Conservation (phyloP, 2,113 vertebrate species). For the Brachyhypopomus occidentalis region DNA sequence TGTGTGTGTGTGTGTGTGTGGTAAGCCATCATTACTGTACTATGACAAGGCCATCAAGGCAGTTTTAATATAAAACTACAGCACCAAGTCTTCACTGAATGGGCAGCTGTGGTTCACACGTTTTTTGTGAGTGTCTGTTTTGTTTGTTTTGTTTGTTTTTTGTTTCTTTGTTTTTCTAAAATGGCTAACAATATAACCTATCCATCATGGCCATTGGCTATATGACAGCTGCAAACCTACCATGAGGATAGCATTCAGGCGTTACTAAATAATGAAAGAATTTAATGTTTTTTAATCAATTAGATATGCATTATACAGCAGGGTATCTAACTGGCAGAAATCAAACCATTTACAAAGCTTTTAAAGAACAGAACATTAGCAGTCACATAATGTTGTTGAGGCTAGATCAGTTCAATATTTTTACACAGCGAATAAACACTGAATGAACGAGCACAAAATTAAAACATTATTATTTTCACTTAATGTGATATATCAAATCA, state of each 20-base stretch:
- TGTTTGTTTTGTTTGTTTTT: too few species aligned
- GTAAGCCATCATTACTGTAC: not conserved
- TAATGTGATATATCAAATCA: slow-evolving; percentile 14
- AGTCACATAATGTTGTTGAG: slow-evolving; percentile 34
- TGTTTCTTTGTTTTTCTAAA: not conserved
- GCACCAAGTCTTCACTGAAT: slow-evolving; percentile 46
- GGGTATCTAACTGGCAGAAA: not conserved
- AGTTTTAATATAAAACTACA: not conserved
- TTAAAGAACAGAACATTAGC: slow-evolving; percentile 7
- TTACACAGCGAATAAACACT: slow-evolving; percentile 23
- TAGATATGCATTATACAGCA: not conserved
- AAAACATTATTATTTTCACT: slow-evolving; percentile 17
- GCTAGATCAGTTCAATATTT: slow-evolving; percentile 48
- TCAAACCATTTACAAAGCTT: slow-evolving; percentile 12
- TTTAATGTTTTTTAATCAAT: not conserved
- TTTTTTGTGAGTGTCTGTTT: too few species aligned
- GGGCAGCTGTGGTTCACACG: slow-evolving; percentile 17
- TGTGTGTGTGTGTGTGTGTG: not conserved
- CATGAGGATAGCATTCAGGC: slow-evolving; percentile 1
- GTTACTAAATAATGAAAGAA: slow-evolving; percentile 19
- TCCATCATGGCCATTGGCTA: slow-evolving; percentile 5
- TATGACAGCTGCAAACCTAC: slow-evolving; percentile 24
- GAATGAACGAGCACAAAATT: not conserved
- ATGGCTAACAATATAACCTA: not conserved
- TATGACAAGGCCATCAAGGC: not conserved